phyloP scores from a whole-genome alignment of 2,888 invertebrate genomes.

The Dryadula phaetusa region DNA sequence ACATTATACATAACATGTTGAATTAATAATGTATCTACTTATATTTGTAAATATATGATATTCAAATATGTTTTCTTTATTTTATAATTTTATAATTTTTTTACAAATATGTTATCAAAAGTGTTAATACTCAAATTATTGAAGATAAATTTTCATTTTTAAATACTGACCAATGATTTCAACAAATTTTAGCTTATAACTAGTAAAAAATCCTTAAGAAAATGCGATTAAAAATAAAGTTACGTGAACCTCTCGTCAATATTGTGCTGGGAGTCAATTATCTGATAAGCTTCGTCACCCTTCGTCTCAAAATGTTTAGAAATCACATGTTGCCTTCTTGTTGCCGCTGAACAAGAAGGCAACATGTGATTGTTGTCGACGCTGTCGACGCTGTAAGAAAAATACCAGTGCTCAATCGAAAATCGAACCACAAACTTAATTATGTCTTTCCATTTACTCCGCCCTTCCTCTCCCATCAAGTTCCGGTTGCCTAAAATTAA shows the following conservation, averaged over 20 bases:
- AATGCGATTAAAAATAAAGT: constrained; percentile 31
- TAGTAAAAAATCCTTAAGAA: background rate
- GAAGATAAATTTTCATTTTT: no score
- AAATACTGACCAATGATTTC: no score
- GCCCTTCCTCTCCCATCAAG: constrained; percentile 44
- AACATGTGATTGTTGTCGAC: no score
- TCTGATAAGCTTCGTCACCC: constrained; percentile 71
- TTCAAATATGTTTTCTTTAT: no score
- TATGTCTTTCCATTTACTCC: constrained; percentile 56
- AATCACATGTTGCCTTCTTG: constrained; percentile 52
- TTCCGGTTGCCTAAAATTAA: constrained; percentile 60
- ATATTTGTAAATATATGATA: background rate
- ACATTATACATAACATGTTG: background rate
- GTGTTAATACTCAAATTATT: no score
- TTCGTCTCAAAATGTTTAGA: constrained; percentile 46
- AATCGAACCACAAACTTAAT: constrained; percentile 59
- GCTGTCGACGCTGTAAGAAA: constrained; percentile 58
- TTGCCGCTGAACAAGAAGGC: no score
- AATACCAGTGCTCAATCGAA: constrained; percentile 53
- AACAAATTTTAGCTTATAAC: background rate
- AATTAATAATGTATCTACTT: constrained; percentile 6
- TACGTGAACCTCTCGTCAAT: constrained; percentile 33
- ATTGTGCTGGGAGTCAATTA: constrained; percentile 64
- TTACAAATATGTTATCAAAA: no score
- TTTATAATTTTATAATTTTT: no score